Conservation (phyloP, 2,113 vertebrate genomes). For the Ceratotherium simum region DNA sequence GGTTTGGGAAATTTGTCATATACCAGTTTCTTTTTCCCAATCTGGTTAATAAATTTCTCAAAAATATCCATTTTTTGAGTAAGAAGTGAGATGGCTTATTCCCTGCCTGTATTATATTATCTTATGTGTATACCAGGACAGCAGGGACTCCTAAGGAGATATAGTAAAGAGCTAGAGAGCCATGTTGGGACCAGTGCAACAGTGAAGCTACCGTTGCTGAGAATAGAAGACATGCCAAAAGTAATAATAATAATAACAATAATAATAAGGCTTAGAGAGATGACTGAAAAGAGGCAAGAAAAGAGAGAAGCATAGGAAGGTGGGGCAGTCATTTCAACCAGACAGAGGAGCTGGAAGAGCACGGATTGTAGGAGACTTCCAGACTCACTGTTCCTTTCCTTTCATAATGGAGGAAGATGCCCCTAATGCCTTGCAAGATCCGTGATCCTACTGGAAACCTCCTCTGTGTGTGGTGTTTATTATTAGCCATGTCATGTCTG, state of each 20-base stretch:
- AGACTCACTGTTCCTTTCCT: not conserved
- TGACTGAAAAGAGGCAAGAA: not conserved
- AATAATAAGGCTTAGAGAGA: not conserved
- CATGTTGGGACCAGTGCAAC: not conserved
- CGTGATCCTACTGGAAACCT: not conserved
- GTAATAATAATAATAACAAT: not conserved
- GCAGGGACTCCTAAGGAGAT: not conserved
- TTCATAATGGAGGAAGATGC: not conserved
- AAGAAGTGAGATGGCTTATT: not conserved
- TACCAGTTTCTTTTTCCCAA: not conserved
- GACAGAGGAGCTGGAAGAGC: not conserved
- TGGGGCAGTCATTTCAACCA: not conserved
- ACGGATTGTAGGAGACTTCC: not conserved
- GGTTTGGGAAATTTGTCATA: not conserved
- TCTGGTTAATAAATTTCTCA: not conserved
- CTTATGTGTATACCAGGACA: not conserved
- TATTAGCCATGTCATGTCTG: constrained; percentile 75
- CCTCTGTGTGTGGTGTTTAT: constrained; percentile 70
- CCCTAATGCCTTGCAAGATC: not conserved
- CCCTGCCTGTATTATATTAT: not conserved
- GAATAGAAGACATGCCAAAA: not conserved
- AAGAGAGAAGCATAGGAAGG: not conserved
- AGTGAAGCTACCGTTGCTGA: not conserved
- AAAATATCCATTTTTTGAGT: not conserved
- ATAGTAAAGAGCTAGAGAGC: not conserved